Conservation (phyloP, 2,797 vertebrate species). For the Alectoris magna region DNA sequence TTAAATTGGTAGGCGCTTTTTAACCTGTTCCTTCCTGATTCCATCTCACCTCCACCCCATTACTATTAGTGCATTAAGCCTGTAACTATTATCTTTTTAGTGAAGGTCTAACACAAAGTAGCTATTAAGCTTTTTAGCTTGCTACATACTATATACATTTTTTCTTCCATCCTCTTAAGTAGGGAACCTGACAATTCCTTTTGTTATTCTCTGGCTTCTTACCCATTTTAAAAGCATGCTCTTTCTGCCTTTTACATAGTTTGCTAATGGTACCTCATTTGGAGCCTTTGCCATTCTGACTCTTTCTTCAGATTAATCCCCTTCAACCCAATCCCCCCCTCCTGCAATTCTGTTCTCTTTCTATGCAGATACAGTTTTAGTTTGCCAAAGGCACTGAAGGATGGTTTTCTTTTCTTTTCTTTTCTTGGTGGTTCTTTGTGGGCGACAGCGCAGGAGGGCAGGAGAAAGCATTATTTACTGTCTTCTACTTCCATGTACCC, state of each 20-base stretch:
- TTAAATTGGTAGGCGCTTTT: slow-evolving; percentile 55
- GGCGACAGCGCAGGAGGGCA: neutral
- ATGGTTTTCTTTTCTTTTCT: neutral
- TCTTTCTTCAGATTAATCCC: neutral
- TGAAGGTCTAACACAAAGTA: slow-evolving; percentile 51
- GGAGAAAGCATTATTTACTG: neutral
- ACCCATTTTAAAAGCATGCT: slow-evolving; percentile 32
- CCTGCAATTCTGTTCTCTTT: neutral
- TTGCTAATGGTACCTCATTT: slow-evolving; percentile 59
- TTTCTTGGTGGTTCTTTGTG: neutral
- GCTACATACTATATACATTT: neutral
- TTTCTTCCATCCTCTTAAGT: slow-evolving; percentile 17
- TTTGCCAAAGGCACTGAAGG: neutral
- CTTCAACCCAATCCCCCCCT: neutral
- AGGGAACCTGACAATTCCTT: slow-evolving; percentile 7
- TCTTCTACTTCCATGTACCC: neutral
- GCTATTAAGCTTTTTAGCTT: slow-evolving; percentile 58
- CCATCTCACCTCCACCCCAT: slow-evolving; percentile 34
- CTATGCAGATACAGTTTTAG: neutral
- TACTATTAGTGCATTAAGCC: slow-evolving; percentile 49
- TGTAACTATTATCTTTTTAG: slow-evolving; percentile 44
- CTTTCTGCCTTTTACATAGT: slow-evolving; percentile 32
- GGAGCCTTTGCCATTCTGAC: slow-evolving; percentile 31
- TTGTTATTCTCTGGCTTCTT: slow-evolving; percentile 41
- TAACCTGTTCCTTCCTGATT: slow-evolving; percentile 70